A percentile compares a stretch with the other conserved stretches of the same genome.
phyloP scores from a whole-genome alignment of 2,113 vertebrate species.

The Acrocephalus kingi region DNA sequence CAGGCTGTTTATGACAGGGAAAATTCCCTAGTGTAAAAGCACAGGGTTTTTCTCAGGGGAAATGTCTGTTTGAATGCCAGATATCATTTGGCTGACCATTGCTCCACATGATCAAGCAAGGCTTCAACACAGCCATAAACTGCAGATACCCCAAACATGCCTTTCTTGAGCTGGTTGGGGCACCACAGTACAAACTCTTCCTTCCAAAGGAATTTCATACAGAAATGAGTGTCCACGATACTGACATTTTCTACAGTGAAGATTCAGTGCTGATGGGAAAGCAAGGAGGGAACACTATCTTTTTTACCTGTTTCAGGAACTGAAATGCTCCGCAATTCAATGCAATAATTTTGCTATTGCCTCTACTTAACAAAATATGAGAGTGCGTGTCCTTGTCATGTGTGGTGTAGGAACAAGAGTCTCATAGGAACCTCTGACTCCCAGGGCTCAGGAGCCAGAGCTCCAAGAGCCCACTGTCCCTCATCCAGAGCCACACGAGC shows the following conservation, averaged over 20 bases:
- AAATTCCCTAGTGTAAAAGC: neutral
- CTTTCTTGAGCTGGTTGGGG: neutral
- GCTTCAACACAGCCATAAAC: neutral
- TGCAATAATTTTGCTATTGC: neutral
- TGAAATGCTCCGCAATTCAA: neutral
- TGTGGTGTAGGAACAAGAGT: neutral
- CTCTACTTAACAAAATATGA: neutral
- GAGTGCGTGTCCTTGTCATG: accelerated
- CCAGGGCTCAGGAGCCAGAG: neutral
- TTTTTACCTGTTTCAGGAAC: neutral
- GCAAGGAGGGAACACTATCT: neutral
- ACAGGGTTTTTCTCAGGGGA: neutral
- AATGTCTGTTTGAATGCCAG: neutral
- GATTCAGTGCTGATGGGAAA: neutral
- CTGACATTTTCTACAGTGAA: neutral
- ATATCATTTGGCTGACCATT: neutral
- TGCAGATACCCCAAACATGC: neutral
- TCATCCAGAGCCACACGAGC: neutral
- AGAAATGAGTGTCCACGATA: accelerated
- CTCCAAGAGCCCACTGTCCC: neutral
- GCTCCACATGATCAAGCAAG: neutral
- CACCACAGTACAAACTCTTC: neutral
- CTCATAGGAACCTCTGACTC: neutral
- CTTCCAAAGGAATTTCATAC: neutral
- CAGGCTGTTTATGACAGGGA: neutral